A percentile compares a stretch with the other conserved stretches of the same genome.
Evolutionary conservation across 2,797 vertebrate genomes (phyloP).

Genomic region (Scyliorhinus canicula): DNA sequence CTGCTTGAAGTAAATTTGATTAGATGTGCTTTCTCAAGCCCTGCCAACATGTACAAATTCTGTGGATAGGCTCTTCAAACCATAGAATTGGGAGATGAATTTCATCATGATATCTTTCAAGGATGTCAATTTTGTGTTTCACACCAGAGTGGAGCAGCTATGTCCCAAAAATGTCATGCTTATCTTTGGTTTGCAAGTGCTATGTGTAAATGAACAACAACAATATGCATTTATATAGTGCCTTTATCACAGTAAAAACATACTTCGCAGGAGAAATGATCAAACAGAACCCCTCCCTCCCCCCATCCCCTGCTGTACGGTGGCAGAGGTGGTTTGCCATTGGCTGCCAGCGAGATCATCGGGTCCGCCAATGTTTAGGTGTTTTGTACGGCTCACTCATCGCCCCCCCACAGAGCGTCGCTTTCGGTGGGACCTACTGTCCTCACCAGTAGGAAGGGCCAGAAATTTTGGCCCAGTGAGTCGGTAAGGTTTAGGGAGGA

Average conservation of each 20-base stretch:
- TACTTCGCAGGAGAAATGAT: neutral
- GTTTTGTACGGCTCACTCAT: too few relatives aligned
- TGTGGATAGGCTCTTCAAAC: neutral
- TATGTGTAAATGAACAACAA: neutral
- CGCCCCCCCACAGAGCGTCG: too few relatives aligned
- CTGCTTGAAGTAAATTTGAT: neutral
- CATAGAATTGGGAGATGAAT: neutral
- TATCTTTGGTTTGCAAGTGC: neutral
- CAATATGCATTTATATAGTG: neutral
- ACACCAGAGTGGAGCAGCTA: neutral
- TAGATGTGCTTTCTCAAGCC: neutral
- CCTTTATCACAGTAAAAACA: neutral
- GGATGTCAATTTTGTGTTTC: neutral
- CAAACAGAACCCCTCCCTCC: neutral
- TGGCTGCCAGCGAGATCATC: too few relatives aligned
- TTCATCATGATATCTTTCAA: neutral
- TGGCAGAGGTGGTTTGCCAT: too few relatives aligned
- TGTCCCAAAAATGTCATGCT: neutral
- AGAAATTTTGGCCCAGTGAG: too few relatives aligned
- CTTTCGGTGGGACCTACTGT: too few relatives aligned
- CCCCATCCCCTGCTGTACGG: too few relatives aligned
- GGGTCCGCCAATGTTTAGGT: too few relatives aligned
- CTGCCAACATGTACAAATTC: too few relatives aligned
- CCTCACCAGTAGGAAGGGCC: too few relatives aligned
- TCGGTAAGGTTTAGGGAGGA: too few relatives aligned